Conservation (phyloP, 2,888 invertebrate species). For the Tyria jacobaeae region DNA sequence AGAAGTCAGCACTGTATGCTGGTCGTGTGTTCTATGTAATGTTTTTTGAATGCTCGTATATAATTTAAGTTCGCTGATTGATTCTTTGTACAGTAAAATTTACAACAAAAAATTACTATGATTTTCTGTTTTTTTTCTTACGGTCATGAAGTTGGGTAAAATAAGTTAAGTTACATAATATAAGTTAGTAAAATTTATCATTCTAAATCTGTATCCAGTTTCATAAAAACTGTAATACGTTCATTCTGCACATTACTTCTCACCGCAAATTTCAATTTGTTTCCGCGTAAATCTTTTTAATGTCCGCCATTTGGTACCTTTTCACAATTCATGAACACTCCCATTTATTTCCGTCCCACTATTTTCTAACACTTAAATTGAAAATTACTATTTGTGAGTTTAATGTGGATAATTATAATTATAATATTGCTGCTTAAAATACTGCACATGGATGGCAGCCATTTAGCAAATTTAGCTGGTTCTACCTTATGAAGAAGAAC, state of each 20-base stretch:
- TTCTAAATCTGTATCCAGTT: slow-evolving; percentile 18
- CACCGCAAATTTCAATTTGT: slow-evolving; percentile 28
- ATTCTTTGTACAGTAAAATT: too few relatives aligned
- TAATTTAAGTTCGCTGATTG: too few relatives aligned
- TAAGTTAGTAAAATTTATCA: neutral
- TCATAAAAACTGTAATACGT: slow-evolving; percentile 21
- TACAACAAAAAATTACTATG: too few relatives aligned
- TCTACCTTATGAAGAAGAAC: too few relatives aligned
- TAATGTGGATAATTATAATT: neutral
- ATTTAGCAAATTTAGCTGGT: too few relatives aligned
- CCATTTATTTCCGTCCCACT: slow-evolving; percentile 9
- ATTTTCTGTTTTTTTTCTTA: too few relatives aligned
- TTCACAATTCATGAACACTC: slow-evolving; percentile 7
- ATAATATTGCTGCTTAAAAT: too few relatives aligned
- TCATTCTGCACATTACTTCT: slow-evolving; percentile 22
- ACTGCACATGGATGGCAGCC: too few relatives aligned
- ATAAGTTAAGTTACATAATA: neutral
- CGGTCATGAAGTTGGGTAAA: too few relatives aligned
- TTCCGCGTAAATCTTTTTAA: slow-evolving; percentile 21
- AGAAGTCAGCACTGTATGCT: too few relatives aligned
- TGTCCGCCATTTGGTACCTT: slow-evolving; percentile 25
- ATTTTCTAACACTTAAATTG: slow-evolving; percentile 2
- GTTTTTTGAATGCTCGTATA: too few relatives aligned
- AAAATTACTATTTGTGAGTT: neutral
- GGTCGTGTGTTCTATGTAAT: too few relatives aligned